Percentiles rank a stretch among this genome's conserved stretches.
phyloP scores from a whole-genome alignment of 2,888 invertebrate genomes.

The Pheosia tremula region DNA sequence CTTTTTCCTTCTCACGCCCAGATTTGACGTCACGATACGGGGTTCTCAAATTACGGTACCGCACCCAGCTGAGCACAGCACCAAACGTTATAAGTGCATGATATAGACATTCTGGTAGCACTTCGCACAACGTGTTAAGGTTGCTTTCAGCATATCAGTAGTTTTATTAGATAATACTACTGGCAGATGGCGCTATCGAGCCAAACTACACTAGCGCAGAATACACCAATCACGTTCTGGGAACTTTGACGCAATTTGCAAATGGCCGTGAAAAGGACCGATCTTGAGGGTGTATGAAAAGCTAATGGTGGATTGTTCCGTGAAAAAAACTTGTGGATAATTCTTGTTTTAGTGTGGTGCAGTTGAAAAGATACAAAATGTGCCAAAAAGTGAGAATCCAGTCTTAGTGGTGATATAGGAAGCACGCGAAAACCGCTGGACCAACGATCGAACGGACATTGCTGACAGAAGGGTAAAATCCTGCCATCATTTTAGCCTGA shows the following conservation, averaged over 20 bases:
- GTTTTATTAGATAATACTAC: constrained; percentile 45
- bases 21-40: constrained; percentile 82
- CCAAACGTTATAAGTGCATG: constrained; percentile 51
- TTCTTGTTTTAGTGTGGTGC: constrained; percentile 76
- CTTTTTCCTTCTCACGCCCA: constrained; percentile 75
- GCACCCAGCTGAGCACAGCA: constrained; percentile 69
- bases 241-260: constrained; percentile 85
- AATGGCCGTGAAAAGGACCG: constrained; percentile 84
- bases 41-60: constrained; percentile 77
- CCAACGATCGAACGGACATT: constrained; percentile 74
- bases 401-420: constrained; percentile 80
- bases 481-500: constrained; percentile 56
- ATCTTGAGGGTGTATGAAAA: constrained; percentile 79
- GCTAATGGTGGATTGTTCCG: constrained; percentile 77
- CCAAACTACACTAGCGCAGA: constrained; percentile 70
- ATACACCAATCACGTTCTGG: constrained; percentile 75
- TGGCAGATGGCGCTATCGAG: constrained; percentile 59
- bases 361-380: constrained; percentile 76
- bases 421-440: constrained; percentile 75
- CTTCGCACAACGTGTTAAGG: constrained; percentile 22
- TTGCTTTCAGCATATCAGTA: constrained; percentile 34
- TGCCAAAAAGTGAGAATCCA: constrained; percentile 83
- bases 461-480: constrained; percentile 82
- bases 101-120: constrained; percentile 20
- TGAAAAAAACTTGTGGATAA: constrained; percentile 75